Evolutionary conservation across 2,888 invertebrate species (phyloP), one percentile per base, ranked within the genome.

Genomic region (Nezara viridula): DNA sequence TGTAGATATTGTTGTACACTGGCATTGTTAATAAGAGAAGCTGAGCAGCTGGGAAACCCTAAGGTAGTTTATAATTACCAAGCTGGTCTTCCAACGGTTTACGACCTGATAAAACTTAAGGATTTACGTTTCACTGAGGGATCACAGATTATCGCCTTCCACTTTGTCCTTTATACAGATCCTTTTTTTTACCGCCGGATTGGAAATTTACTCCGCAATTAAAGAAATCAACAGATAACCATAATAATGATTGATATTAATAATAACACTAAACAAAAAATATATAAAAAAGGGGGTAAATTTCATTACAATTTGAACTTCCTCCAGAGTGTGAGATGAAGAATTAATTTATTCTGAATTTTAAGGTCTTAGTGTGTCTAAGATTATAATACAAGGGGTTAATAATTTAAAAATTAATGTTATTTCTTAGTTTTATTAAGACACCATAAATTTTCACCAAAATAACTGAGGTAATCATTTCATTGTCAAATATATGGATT

Each of bases 41-140:
- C 32, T 32, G n/a, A 66, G 32, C 27, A 32, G 32, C 14, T 32
- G 66, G 5, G 32, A 66, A 27, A 6, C 0, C 32, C 24, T 55
- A 24, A 24, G 55, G 19, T 24, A 24, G 55, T 66, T 55, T 66
- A 66, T 66, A 66, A 66, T 66, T 66, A 66, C 32, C 27, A 32
- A 66, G 66, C 66, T 32, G 66, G 14, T 6, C 66, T 66, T 14
- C 66, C 66, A 32, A 32, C 27, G 27, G 66, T 66, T 66, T 66
- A 66, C 66, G 66, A 66, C 27, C 66, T 66, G 66, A 66, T 32
- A 32, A 66, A 66, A 66, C 66, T 66, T 32, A 14, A 66, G 32
- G 32, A 66, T 66, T 66, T 66, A 66, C 66, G 66, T 32, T 32
- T 5, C 55, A 6, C 50, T 1, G 50, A n/a, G 24, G 55, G 4